phyloP scores from a whole-genome alignment of 1,140 invertebrate species.

The Vanessa tameamea region DNA sequence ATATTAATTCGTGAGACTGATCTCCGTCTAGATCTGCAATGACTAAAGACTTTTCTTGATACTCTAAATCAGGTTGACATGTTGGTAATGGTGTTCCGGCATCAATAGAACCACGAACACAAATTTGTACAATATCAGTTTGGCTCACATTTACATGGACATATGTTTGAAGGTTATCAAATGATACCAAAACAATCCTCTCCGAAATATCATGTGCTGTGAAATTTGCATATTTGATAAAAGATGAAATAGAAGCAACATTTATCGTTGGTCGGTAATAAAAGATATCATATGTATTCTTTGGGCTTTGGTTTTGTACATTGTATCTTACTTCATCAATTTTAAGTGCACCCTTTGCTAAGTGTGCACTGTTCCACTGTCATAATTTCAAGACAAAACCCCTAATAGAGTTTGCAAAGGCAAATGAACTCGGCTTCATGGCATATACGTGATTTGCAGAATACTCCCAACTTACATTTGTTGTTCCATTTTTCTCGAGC shows the following conservation, averaged over 20 bases:
- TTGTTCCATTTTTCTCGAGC: slow-evolving; percentile 80
- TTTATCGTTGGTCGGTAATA: slow-evolving; percentile 66
- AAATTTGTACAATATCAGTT: slow-evolving; percentile 87
- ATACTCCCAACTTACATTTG: slow-evolving; percentile 81
- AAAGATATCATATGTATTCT: slow-evolving; percentile 71
- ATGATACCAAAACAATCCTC: slow-evolving; percentile 87
- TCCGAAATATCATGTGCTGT: slow-evolving; percentile 83
- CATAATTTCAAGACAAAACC: slow-evolving; percentile 91
- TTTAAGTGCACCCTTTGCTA: slow-evolving; percentile 73
- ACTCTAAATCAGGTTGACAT: slow-evolving; percentile 87
- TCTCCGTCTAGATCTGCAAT: slow-evolving; percentile 88
- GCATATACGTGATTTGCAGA: slow-evolving; percentile 83
- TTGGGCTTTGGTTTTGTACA: slow-evolving; percentile 69
- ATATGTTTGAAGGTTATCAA: slow-evolving; percentile 86
- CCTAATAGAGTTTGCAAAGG: slow-evolving; percentile 82
- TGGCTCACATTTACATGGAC: slow-evolving; percentile 87
- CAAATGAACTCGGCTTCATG: slow-evolving; percentile 84
- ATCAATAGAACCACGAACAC: slow-evolving; percentile 74
- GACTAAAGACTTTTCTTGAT: slow-evolving; percentile 85
- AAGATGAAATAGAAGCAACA: slow-evolving; percentile 68
- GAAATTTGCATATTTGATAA: slow-evolving; percentile 72
- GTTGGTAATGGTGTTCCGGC: slow-evolving; percentile 69
- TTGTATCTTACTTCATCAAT: slow-evolving; percentile 74
- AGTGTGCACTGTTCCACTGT: slow-evolving; percentile 84
- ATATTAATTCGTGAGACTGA: slow-evolving; percentile 87